A percentile compares a stretch with the other conserved stretches of the same genome.
phyloP scores from a whole-genome alignment of 2,888 invertebrate species.

The Rotaria macrura region DNA sequence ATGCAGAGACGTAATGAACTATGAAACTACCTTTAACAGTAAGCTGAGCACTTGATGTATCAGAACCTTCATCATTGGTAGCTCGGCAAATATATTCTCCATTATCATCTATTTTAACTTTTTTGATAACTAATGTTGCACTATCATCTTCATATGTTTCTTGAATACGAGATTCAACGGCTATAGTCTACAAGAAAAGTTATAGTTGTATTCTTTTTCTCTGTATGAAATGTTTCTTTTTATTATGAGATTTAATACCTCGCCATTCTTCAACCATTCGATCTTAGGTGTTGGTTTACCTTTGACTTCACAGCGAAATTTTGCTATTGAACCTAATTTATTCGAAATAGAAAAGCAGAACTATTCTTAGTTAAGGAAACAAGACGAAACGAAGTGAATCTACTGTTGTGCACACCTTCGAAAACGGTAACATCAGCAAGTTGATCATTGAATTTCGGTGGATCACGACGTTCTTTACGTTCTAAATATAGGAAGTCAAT shows the following conservation, averaged over 20 bases:
- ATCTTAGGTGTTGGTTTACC: constrained; percentile 53
- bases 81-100: constrained; percentile 88
- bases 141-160: constrained; percentile 54
- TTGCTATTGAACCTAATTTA: constrained; percentile 20
- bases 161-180: not conserved
- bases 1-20: not conserved
- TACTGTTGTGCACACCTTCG: not conserved
- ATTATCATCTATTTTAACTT: constrained; percentile 71
- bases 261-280: constrained; percentile 90
- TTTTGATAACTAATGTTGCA: constrained; percentile 69
- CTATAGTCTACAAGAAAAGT: constrained; percentile 40
- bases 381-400: not conserved
- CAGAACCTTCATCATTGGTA: constrained; percentile 77
- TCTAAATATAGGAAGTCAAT: not conserved
- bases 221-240: no score
- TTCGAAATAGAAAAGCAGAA: no score
- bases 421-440: not conserved
- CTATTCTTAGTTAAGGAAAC: not conserved
- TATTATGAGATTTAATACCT: no score
- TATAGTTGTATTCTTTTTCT: constrained; percentile 53
- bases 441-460: not conserved
- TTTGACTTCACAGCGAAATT: constrained; percentile 34
- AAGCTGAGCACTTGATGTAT: constrained; percentile 55
- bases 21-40: constrained; percentile 25
- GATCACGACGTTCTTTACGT: constrained; percentile 6